phyloP scores from a whole-genome alignment of 2,888 invertebrate species.

The Cryptus armator region DNA sequence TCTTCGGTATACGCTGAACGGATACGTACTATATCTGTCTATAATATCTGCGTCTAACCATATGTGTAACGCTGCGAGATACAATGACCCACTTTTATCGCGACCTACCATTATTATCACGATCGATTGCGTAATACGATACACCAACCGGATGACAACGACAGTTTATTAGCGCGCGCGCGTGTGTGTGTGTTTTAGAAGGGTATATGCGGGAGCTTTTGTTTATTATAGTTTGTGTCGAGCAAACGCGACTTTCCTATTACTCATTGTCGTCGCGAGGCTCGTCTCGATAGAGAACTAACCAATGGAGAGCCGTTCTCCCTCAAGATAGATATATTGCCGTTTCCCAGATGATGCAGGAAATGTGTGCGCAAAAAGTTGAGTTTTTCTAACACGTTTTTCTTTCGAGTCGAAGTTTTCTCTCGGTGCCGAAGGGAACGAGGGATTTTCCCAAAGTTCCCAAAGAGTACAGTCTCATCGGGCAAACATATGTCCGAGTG shows the following conservation, averaged over 20 bases:
- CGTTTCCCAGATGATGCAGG: background rate
- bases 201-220: constrained; percentile 26
- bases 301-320: background rate
- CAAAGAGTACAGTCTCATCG: constrained; percentile 25
- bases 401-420: constrained; percentile 11
- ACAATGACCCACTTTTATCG: constrained; percentile 78
- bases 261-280: constrained; percentile 8
- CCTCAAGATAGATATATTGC: background rate
- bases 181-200: background rate
- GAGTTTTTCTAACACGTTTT: constrained; percentile 31
- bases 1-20: constrained; percentile 26
- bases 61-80: constrained; percentile 59
- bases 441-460: constrained; percentile 52
- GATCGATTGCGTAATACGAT: constrained; percentile 75
- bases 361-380: constrained; percentile 24
- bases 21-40: constrained; percentile 16
- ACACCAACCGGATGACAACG: constrained; percentile 60
- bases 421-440: background rate
- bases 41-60: constrained; percentile 12
- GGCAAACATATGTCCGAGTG: constrained; percentile 64
- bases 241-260: constrained; percentile 42
- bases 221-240: constrained; percentile 48
- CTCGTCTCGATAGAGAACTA: background rate
- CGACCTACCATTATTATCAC: constrained; percentile 73
- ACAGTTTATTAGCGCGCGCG: constrained; percentile 30